Evolutionary conservation across 2,113 vertebrate species (phyloP), one percentile per base, ranked within the genome.

Genomic region (Sinosuthora webbiana): DNA sequence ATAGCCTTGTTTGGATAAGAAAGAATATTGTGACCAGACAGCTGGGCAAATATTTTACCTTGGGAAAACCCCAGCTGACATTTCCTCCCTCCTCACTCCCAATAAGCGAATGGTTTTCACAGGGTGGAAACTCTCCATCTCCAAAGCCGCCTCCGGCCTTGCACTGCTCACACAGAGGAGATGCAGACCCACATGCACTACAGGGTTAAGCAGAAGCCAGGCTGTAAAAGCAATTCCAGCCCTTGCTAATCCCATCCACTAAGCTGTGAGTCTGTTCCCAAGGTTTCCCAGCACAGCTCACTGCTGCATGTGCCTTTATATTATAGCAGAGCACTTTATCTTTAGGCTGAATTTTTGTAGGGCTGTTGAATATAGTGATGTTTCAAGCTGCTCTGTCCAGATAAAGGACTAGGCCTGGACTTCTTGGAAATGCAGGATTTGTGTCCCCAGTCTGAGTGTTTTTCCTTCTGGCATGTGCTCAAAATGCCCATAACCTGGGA

Each of bases 201-300:
- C 27, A 77, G 89, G 55, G 86, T 93, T 96, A 93, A 93, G 2
- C 4, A 89, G 30, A 69, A 95, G 12, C 10, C 35, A 74, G 67
- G 44, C 52, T 71, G 57, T 49, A 90, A 89, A 95, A 94, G 91
- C 89, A 91, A 83, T 93, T 91, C 78, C 79, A 89, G 71, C 37
- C 82, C 47, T 89, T 17, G 3, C 53, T 96, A 95, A 96, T 96
- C 90, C 86, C 67, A 53, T 91, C 60, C 59, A 35, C 59, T 41
- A 68, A 83, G 68, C 73, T 75, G 6, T 23, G 69, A 57, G 71
- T 53, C 64, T 55, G 44, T 39, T 90, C 80, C 65, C 76, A 41
- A 41, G 78, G 52, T 57, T 85, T 77, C 33, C 74, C 18, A 0
- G 78, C 80, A 67, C 64, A 81, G 65, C 71, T 73, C 19, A 0